A percentile compares a stretch with the other conserved stretches of the same genome.
Conservation (phyloP, 2,888 invertebrate genomes). For the Drosophila pseudotakahashii region DNA sequence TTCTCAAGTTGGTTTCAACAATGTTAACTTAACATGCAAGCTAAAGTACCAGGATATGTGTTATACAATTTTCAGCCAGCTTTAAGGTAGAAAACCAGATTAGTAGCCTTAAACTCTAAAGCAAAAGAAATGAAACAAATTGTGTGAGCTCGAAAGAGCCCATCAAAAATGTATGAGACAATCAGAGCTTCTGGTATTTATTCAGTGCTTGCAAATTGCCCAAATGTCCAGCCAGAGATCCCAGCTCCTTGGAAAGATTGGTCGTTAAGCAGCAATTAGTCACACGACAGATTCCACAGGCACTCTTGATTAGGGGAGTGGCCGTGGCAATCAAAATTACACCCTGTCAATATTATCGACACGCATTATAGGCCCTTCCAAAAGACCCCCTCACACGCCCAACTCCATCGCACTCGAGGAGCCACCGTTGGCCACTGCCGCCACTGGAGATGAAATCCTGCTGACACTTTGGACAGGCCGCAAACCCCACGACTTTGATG, state of each 20-base stretch:
- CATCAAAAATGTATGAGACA: background rate
- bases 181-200: background rate
- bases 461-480: slow-evolving; percentile 59
- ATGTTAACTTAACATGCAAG: slow-evolving; percentile 1
- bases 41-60: background rate
- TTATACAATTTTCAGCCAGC: background rate
- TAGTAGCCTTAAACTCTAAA: background rate
- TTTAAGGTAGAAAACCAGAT: background rate
- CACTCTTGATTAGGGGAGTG: slow-evolving; percentile 48
- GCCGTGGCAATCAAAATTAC: slow-evolving; percentile 67
- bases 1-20: slow-evolving; percentile 2
- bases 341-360: slow-evolving; percentile 71
- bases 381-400: slow-evolving; percentile 13
- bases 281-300: slow-evolving; percentile 51
- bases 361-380: slow-evolving; percentile 43
- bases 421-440: slow-evolving; percentile 12
- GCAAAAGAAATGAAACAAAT: no score
- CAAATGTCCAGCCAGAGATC: slow-evolving; percentile 37
- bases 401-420: slow-evolving; percentile 5
- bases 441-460: slow-evolving; percentile 60
- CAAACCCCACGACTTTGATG: slow-evolving; percentile 64
- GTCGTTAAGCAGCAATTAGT: slow-evolving; percentile 70
- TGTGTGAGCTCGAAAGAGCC: no score
- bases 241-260: slow-evolving; percentile 46
- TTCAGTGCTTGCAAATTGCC: background rate